phyloP scores from a whole-genome alignment of 2,797 vertebrate species.

The Labeo calbasu region DNA sequence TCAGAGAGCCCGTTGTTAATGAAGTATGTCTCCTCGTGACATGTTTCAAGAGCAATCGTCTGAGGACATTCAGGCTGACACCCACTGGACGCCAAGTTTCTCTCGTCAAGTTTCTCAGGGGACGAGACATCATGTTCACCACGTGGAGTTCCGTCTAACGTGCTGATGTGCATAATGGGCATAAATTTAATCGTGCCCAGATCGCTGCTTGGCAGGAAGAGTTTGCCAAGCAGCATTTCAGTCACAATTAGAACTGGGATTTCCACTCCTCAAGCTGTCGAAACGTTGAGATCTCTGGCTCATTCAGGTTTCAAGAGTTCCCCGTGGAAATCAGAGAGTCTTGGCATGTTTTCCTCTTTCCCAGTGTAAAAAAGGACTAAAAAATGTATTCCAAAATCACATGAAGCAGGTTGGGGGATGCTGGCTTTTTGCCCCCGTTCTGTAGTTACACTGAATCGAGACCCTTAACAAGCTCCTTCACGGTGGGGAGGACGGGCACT shows the following conservation, averaged over 20 bases:
- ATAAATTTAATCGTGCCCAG: slow-evolving; percentile 49
- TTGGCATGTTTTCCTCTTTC: slow-evolving; percentile 48
- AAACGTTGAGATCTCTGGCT: slow-evolving; percentile 49
- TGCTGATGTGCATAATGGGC: slow-evolving; percentile 44
- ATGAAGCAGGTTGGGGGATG: slow-evolving; percentile 42
- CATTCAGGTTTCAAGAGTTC: slow-evolving; percentile 48
- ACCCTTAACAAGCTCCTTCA: slow-evolving; percentile 58
- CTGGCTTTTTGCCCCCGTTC: slow-evolving; percentile 52
- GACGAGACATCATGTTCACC: slow-evolving; percentile 29
- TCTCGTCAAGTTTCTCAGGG: slow-evolving; percentile 4
- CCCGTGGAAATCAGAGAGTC: slow-evolving; percentile 54
- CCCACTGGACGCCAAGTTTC: slow-evolving; percentile 18
- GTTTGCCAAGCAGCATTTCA: slow-evolving; percentile 58
- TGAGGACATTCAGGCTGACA: slow-evolving; percentile 40
- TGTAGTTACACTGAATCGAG: slow-evolving; percentile 52
- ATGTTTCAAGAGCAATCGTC: slow-evolving; percentile 45
- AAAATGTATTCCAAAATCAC: slow-evolving; percentile 56
- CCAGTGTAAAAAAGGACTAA: slow-evolving; percentile 8
- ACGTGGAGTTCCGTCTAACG: slow-evolving; percentile 17
- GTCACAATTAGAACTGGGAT: slow-evolving; percentile 60
- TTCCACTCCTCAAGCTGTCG: slow-evolving; percentile 53
- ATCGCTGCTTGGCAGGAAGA: slow-evolving; percentile 45
- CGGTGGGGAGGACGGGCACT: slow-evolving; percentile 27
- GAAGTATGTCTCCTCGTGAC: slow-evolving; percentile 52
- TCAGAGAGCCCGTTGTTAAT: slow-evolving; percentile 49